These are phyloP conservation scores for Agonopterix subpropinquella DNA, from an alignment of 2,888 invertebrate species.

Conservation along the genomic window DNA sequence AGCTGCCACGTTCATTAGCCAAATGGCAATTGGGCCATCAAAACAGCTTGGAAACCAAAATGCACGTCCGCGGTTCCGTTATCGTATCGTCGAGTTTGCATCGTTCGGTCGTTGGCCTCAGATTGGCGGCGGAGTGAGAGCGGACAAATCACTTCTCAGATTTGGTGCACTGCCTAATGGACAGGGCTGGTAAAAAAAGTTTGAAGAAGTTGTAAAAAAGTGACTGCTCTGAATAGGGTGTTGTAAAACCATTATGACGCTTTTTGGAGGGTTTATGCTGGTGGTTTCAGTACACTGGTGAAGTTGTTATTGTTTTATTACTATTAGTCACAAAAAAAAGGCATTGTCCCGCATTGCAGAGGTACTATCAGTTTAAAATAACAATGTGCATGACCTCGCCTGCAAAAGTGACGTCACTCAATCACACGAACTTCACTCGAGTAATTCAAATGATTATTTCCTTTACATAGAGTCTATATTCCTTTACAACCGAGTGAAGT, in stretches of 20 bases:
- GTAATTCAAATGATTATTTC: too few species aligned
- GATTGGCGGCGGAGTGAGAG: constrained; percentile 38
- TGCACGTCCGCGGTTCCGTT: constrained; percentile 49
- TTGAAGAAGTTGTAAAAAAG: not conserved
- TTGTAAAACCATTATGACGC: too few species aligned
- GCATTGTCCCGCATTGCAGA: too few species aligned
- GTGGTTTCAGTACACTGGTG: not conserved
- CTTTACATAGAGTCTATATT: too few species aligned
- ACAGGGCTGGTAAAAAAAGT: constrained; percentile 9
- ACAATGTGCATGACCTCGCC: too few species aligned
- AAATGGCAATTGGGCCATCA: constrained; percentile 44
- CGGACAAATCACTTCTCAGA: constrained; percentile 57
- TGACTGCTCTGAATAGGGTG: not conserved
- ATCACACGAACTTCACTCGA: too few species aligned
- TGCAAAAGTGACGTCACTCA: too few species aligned
- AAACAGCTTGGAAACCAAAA: constrained; percentile 26
- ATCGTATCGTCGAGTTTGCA: constrained; percentile 36
- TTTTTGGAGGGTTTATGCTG: not conserved
- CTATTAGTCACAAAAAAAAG: too few species aligned
- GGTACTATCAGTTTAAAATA: too few species aligned
- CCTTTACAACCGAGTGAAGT: too few species aligned
- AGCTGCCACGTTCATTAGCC: constrained; percentile 28
- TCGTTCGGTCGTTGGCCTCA: constrained; percentile 53
- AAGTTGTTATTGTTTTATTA: too few species aligned
- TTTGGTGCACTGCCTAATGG: constrained; percentile 26